Conservation (phyloP, 2,797 vertebrate species). For the Antrozous pallidus region DNA sequence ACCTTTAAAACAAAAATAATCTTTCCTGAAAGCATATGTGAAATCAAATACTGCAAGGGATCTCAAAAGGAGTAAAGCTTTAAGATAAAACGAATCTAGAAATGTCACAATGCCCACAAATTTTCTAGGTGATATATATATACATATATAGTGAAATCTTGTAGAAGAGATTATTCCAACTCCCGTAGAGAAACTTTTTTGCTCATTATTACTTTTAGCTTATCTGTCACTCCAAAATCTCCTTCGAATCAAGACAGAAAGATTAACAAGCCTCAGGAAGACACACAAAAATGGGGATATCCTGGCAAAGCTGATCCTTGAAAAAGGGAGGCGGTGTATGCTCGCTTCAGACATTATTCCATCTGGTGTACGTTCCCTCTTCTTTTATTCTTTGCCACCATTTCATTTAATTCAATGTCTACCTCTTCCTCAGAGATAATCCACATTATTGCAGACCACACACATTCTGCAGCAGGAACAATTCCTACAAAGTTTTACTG, state of each 20-base stretch:
- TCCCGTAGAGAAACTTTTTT: neutral
- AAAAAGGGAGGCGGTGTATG: neutral
- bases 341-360: neutral
- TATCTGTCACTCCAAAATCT: slow-evolving; percentile 15
- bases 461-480: slow-evolving; percentile 15
- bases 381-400: neutral
- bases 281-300: neutral
- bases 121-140: slow-evolving; percentile 24
- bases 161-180: neutral
- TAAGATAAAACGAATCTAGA: slow-evolving; percentile 11
- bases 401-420: slow-evolving; percentile 11
- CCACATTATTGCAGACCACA: neutral
- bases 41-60: slow-evolving; percentile 15
- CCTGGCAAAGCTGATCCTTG: neutral
- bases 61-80: slow-evolving; percentile 7
- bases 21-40: neutral
- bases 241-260: slow-evolving; percentile 29
- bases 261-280: slow-evolving; percentile 19
- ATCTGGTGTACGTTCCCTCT: neutral
- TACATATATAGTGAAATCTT: neutral
- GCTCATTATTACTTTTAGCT: slow-evolving; percentile 28
- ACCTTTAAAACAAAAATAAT: neutral
- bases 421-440: neutral
- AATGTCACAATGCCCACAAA: neutral
- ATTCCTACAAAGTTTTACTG: slow-evolving; percentile 27